A percentile compares a stretch with the other conserved stretches of the same genome.
Conservation (phyloP, 2,888 invertebrate species). For the Cyclophora punctaria region DNA sequence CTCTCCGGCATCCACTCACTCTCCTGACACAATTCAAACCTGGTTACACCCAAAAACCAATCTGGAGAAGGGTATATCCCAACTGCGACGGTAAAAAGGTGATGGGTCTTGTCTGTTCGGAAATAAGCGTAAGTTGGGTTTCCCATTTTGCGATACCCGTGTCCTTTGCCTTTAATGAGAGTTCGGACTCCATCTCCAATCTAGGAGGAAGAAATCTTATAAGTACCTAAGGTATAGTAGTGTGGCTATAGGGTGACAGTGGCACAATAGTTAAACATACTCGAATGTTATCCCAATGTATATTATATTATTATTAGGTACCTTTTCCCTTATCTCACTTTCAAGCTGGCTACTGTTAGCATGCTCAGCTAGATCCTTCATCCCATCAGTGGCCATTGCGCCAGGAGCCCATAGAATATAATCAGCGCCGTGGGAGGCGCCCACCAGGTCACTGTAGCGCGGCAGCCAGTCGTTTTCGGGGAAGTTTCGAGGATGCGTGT, state of each 20-base stretch:
- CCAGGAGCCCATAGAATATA: conserved; percentile 56
- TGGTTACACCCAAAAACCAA: conserved; percentile 96
- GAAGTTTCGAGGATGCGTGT: conserved; percentile 52
- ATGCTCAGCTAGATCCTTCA: conserved; percentile 53
- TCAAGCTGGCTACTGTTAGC: conserved; percentile 55
- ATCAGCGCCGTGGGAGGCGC: conserved; percentile 53
- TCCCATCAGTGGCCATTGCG: conserved; percentile 45
- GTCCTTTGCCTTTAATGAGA: conserved; percentile 61
- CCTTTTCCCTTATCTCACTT: conserved; percentile 55
- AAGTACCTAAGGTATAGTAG: too few relatives aligned
- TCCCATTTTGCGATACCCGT: conserved; percentile 54
- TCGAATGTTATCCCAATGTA: too few relatives aligned
- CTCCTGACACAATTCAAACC: conserved; percentile 88
- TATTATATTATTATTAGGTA: conserved; percentile 21
- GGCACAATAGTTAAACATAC: too few relatives aligned
- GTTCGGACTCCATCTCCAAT: conserved; percentile 59
- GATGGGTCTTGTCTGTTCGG: conserved; percentile 50
- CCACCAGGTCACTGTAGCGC: conserved; percentile 54
- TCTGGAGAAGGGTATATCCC: conserved; percentile 82
- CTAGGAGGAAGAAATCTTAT: conserved; percentile 26
- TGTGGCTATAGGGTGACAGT: too few relatives aligned
- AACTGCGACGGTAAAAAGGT: conserved; percentile 48
- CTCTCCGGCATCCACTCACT: conserved; percentile 91
- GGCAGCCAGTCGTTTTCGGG: conserved; percentile 64
- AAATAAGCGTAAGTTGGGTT: conserved; percentile 54